Percentiles rank a stretch among this genome's conserved stretches.
Evolutionary conservation across 2,888 invertebrate species (phyloP).

Genomic region (Alloplasta piceator): DNA sequence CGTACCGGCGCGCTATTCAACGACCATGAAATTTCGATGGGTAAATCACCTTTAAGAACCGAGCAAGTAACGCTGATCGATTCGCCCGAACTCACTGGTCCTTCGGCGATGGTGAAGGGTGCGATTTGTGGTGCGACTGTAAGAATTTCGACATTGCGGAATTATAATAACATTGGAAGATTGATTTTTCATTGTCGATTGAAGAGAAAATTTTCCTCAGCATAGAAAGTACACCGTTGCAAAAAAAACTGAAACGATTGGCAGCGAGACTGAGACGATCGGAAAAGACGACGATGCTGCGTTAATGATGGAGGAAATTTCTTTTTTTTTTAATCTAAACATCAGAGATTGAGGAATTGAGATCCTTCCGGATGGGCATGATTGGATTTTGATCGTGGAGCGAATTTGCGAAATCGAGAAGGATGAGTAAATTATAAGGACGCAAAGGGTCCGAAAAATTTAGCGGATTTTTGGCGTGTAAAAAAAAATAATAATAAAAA

Average conservation of each 20-base stretch:
- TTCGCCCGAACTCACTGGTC: slow-evolving; percentile 91
- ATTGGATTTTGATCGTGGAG: slow-evolving; percentile 13
- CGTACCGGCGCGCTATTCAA: slow-evolving; percentile 81
- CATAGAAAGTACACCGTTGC: neutral
- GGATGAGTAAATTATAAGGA: neutral
- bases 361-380: slow-evolving; percentile 5
- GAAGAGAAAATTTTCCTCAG: no score
- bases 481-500: neutral
- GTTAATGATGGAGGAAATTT: no score
- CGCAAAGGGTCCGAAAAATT: neutral
- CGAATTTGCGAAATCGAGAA: neutral
- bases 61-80: slow-evolving; percentile 90
- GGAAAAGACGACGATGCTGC: no score
- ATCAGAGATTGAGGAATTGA: neutral
- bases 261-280: no score
- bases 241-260: no score
- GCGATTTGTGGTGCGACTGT: slow-evolving; percentile 89
- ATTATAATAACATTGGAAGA: no score
- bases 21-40: slow-evolving; percentile 85
- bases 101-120: slow-evolving; percentile 90
- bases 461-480: neutral
- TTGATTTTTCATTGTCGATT: no score
- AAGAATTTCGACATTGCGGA: no score
- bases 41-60: slow-evolving; percentile 90
- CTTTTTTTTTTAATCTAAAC: no score